A percentile compares a stretch with the other conserved stretches of the same genome.
Evolutionary conservation across 92 coral and sea anemone genomes (phyloP).

Genomic region (Galaxea fascicularis): DNA sequence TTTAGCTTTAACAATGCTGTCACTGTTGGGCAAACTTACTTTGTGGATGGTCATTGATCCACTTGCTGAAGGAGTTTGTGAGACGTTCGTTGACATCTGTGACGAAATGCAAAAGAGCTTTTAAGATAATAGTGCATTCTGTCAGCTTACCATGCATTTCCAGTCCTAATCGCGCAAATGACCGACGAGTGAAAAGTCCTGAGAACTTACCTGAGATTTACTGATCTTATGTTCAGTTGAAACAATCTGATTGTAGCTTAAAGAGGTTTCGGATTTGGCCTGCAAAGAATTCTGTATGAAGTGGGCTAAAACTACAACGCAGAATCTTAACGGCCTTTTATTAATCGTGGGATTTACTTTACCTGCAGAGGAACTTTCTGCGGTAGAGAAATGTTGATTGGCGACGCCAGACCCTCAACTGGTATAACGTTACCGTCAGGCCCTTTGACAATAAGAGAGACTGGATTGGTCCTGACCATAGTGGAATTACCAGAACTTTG

Average conservation of each 20-base stretch:
- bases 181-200: no score
- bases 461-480: constrained; percentile 66
- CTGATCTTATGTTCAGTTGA: no score
- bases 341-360: background rate
- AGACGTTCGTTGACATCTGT: constrained; percentile 67
- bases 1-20: constrained; percentile 68
- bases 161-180: no score
- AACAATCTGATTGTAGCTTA: no score
- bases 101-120: constrained; percentile 1
- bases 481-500: constrained; percentile 66
- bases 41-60: constrained; percentile 72
- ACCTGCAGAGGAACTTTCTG: constrained; percentile 15
- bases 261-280: no score
- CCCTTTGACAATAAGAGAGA: constrained; percentile 78
- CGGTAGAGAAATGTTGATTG: constrained; percentile 72
- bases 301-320: no score
- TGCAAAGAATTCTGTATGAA: no score
- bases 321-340: background rate
- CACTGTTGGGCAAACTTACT: constrained; percentile 48
- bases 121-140: no score
- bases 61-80: constrained; percentile 54
- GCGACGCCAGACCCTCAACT: constrained; percentile 65
- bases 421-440: constrained; percentile 51
- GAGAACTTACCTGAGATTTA: no score
- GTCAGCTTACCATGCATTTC: no score